Evolutionary conservation across 2,888 invertebrate species (phyloP), one percentile per base, ranked within the genome.

Genomic region (Rhagonycha fulva): DNA sequence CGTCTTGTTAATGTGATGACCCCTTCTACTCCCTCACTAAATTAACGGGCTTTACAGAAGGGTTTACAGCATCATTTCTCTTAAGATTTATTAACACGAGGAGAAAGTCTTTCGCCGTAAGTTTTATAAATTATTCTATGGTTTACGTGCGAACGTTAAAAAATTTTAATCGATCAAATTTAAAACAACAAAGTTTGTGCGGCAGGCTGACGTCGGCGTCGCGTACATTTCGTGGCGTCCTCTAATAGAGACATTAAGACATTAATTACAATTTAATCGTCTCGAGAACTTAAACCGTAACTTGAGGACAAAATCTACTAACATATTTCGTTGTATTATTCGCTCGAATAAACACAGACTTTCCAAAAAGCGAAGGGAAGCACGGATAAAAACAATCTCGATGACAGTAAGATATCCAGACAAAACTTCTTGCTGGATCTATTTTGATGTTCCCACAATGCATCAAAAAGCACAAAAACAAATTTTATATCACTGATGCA

Each of bases 1-100:
- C 78, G 80, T 81, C 77, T 80, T 81, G 80, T 82, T 84, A 84
- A 84, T 83, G 83, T 82, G 82, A 82, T 82, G 83, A 83, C 83
- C 83, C 81, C 75, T 47, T 47, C 78, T 69, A 24, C 26, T 69
- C 74, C 62, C 71, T 24, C 68, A 32, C 71, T 71, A 74, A 76
- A 76, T 76, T 76, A 76, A 74, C 70, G 71, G 74, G 67, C 76
- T 76, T 76, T 24, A 32, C 70, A 69, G 70, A 76, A 73, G 76
- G 73, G 76, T 76, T 76, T 73, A 73, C 68, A 62, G 73, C 73
- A 71, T 71, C 76, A 71, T 76, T 66, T 70, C 69, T 70, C 60
- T 71, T 19, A 32, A 72, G 75, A 75, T 71, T 71, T 75, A 75
- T 75, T 75, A 71, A 68, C 71, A 23, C 60, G 62, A 12, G 19